Conservation (phyloP, 1,140 invertebrate species). For the Coboldia fuscipes region DNA sequence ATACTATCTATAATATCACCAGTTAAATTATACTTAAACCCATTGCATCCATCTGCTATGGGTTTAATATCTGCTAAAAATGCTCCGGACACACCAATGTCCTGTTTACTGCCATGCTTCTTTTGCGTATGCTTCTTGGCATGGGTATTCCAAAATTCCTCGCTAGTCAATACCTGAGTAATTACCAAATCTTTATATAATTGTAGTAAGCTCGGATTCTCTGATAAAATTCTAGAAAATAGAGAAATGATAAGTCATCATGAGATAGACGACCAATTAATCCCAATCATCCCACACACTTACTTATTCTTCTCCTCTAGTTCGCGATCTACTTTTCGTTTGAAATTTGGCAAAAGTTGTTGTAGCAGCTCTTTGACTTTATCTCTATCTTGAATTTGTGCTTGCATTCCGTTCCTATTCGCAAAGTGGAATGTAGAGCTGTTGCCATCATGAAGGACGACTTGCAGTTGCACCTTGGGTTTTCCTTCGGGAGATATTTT, state of each 20-base stretch:
- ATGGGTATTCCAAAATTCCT: constrained; percentile 91
- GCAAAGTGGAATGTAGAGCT: constrained; percentile 97
- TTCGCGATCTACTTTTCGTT: constrained; percentile 82
- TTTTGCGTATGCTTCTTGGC: constrained; percentile 56
- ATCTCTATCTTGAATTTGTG: constrained; percentile 78
- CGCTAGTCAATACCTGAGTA: constrained; percentile 76
- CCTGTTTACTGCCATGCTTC: constrained; percentile 47
- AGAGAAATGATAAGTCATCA: neutral
- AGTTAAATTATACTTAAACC: constrained; percentile 92
- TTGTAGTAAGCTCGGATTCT: constrained; percentile 64
- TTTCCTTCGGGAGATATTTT: constrained; percentile 98
- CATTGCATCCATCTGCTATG: constrained; percentile 91
- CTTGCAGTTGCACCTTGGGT: constrained; percentile 95
- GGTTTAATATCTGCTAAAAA: constrained; percentile 90
- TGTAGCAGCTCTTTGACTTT: constrained; percentile 83
- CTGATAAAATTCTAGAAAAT: constrained; percentile 41
- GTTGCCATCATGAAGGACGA: constrained; percentile 81
- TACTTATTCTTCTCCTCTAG: constrained; percentile 62
- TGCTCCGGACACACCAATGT: constrained; percentile 75
- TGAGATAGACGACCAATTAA: neutral
- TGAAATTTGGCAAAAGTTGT: constrained; percentile 85
- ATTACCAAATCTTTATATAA: constrained; percentile 87
- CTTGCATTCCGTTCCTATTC: constrained; percentile 58
- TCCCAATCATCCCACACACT: constrained; percentile 7
- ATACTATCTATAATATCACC: constrained; percentile 93